Evolutionary conservation across 2,888 invertebrate species (phyloP).

Genomic region (Caenorhabditis angaria): DNA sequence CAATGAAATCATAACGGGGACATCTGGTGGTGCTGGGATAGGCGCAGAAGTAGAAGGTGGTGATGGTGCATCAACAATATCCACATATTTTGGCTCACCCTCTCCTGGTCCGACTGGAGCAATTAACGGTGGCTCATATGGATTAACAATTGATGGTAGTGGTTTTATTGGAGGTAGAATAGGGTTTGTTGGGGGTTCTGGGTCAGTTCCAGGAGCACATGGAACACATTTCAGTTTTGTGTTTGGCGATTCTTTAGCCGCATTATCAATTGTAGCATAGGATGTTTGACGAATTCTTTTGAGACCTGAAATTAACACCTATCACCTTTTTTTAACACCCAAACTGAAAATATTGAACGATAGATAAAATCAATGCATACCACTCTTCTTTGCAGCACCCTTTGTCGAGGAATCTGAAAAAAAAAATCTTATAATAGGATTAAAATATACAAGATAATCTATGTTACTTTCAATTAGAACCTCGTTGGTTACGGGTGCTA

Average conservation of each 20-base stretch:
- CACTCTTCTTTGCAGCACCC: background rate
- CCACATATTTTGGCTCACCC: conserved; percentile 28
- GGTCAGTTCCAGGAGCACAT: conserved; percentile 27
- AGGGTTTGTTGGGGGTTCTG: conserved; percentile 30
- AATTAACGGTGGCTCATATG: conserved; percentile 28
- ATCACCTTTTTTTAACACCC: background rate
- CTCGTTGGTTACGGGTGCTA: background rate
- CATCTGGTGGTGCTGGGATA: background rate
- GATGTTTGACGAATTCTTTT: conserved; percentile 1
- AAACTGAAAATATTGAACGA: background rate
- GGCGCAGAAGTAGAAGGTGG: conserved; percentile 14
- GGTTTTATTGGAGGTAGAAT: conserved; percentile 31
- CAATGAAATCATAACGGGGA: conserved; percentile 1
- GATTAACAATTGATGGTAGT: conserved; percentile 30
- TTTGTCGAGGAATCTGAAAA: background rate
- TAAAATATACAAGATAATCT: background rate
- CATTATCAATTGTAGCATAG: conserved; percentile 27
- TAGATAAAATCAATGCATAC: background rate
- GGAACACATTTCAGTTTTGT: conserved; percentile 39
- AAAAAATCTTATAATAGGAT: background rate
- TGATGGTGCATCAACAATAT: conserved; percentile 21
- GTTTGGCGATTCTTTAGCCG: conserved; percentile 34
- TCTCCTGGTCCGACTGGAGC: conserved; percentile 32
- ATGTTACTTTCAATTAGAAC: background rate
- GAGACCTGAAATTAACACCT: background rate